Base-by-base conservation (phyloP, 1,140 invertebrate species). In the Orussus abietinus region DNA sequence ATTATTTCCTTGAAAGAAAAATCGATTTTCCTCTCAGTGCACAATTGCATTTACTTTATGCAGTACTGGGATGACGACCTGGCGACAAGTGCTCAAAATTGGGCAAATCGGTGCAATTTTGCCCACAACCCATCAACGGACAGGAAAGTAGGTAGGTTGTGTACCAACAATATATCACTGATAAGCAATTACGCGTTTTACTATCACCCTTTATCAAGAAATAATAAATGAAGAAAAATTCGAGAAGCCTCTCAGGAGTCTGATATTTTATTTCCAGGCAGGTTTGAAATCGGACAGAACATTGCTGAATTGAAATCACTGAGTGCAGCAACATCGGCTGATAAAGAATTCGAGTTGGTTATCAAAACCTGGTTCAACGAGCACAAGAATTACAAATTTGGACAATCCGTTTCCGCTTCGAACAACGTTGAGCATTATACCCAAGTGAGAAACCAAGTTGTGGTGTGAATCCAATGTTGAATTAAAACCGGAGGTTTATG, bases 281-380 rank as follows among this genome's bases (percentile, higher is more conserved):
- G 84, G 42, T 88, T 88, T 56, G 75, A 77, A 2, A 85, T 88
- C 31, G 86, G 86, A 1, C 85, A 89, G 60, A 89, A 88, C 62
- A 74, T 87, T 36, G 84, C 77, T 80, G 19, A 81, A 81, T 5
- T 38, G 21, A 21, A 47, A 2, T 86, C 83, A n/a, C n/a, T n/a
- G 84, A 84, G 81, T 47, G 82, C 79, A 29, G 76, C 72, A 26
- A 75, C 71, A 19, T 75, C 80, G 36, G 72, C 70, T 38, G 53
- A 75, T 38, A 81, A 83, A 4, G 82, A 86, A 53, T 88, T 85
- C 62, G 63, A 66, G 28, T 78, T 77, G 13, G 80, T 84, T 51
- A 83, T 86, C 30, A 74, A 80, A 42, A 81, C 78, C 44, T 88
- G 85, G 85, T 86, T 85, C 65, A 78, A 83, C 57, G 85, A 88